A percentile compares a stretch with the other conserved stretches of the same genome.
phyloP scores from a whole-genome alignment of 2,113 vertebrate genomes.

The Glaucidium brasilianum region DNA sequence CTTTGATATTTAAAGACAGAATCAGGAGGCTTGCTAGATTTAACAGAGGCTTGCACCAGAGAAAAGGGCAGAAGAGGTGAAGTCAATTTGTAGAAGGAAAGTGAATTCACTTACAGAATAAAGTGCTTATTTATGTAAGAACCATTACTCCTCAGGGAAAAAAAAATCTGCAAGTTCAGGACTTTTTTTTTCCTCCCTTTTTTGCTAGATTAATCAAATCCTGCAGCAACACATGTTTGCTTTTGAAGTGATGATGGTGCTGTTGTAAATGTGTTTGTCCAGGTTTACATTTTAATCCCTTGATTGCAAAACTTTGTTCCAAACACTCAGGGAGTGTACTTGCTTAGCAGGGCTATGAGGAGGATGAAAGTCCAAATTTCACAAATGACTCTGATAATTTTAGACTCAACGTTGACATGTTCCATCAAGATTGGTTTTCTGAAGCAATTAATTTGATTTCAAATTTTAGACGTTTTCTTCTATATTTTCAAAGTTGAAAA shows the following conservation, averaged over 20 bases:
- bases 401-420: background rate
- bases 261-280: background rate
- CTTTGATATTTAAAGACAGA: conserved; percentile 7
- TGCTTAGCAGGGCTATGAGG: background rate
- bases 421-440: background rate
- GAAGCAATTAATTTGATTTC: background rate
- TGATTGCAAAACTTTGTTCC: background rate
- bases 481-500: background rate
- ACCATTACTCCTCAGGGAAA: background rate
- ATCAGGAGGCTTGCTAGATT: background rate
- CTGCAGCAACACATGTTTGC: background rate
- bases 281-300: background rate
- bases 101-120: background rate
- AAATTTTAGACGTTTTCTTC: background rate
- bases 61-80: conserved; percentile 1
- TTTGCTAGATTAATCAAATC: background rate
- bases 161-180: background rate
- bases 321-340: background rate
- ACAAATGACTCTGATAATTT: background rate
- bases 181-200: background rate
- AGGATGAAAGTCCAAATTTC: background rate
- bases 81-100: conserved; percentile 12
- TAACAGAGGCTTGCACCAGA: background rate
- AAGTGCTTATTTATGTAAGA: conserved; percentile 20
- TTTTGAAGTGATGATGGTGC: background rate